phyloP scores from a whole-genome alignment of 2,797 vertebrate species.

The Eospalax fontanierii region DNA sequence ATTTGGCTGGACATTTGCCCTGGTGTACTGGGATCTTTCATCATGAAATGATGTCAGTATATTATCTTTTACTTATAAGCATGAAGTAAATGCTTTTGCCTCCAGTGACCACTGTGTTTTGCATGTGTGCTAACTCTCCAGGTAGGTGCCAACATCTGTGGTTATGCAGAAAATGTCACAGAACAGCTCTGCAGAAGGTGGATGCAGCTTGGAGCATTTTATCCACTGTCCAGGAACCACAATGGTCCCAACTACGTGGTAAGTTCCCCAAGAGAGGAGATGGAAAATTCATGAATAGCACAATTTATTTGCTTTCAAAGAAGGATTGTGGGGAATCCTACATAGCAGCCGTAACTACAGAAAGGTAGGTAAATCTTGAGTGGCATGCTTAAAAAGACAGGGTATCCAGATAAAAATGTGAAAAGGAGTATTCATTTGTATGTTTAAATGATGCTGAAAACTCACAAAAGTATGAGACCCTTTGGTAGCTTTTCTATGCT shows the following conservation, averaged over 20 bases:
- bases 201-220: constrained; percentile 99
- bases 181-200: constrained; percentile 97
- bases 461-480: constrained; percentile 81
- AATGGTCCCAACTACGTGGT: constrained; percentile 92
- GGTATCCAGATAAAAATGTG: neutral
- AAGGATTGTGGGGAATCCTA: neutral
- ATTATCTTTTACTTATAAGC: neutral
- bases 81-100: neutral
- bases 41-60: neutral
- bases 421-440: neutral
- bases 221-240: constrained; percentile 97
- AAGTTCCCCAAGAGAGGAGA: constrained; percentile 66
- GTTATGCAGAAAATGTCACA: constrained; percentile 91
- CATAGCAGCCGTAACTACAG: neutral
- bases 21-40: neutral
- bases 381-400: neutral
- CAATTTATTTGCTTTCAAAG: neutral
- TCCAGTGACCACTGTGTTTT: neutral
- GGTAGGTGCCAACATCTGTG: constrained; percentile 98
- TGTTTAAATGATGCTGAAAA: neutral
- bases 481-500: neutral
- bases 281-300: neutral
- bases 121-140: constrained; percentile 82
- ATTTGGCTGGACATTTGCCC: neutral
- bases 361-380: neutral